Percentiles rank a stretch among this genome's conserved stretches.
Evolutionary conservation across 2,113 vertebrate species (phyloP).

Genomic region (Symphodus melops): DNA sequence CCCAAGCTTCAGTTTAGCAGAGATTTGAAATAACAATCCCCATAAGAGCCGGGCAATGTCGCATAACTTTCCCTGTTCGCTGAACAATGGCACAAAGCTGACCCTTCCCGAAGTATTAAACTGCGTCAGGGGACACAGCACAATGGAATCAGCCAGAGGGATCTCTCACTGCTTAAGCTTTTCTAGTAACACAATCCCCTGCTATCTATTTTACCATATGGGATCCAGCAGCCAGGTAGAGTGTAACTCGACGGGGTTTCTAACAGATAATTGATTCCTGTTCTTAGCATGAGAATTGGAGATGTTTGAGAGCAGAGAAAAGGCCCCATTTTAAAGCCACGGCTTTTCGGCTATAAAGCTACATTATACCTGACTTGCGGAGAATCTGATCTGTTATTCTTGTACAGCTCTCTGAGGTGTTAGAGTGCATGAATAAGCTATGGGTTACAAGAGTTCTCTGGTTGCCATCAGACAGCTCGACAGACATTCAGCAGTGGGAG

Average conservation of each 20-base stretch:
- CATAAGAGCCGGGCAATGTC: conserved; percentile 58
- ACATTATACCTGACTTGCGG: conserved; percentile 71
- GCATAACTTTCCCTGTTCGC: conserved; percentile 70
- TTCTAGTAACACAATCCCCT: conserved; percentile 68
- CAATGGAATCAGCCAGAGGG: conserved; percentile 69
- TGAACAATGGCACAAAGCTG: conserved; percentile 68
- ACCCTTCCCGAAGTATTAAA: conserved; percentile 60
- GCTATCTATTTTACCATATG: conserved; percentile 68
- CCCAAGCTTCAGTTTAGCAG: conserved; percentile 75
- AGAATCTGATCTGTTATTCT: conserved; percentile 71
- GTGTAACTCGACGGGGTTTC: conserved; percentile 40
- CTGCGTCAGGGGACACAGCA: conserved; percentile 59
- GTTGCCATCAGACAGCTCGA: conserved; percentile 58
- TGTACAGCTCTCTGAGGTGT: conserved; percentile 68
- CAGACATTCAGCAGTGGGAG: conserved; percentile 40
- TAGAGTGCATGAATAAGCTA: conserved; percentile 75
- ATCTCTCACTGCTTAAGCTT: conserved; percentile 72
- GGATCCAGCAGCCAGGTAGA: conserved; percentile 58
- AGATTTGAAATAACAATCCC: conserved; percentile 78
- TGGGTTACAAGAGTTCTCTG: conserved; percentile 66
- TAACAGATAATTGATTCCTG: conserved; percentile 61
- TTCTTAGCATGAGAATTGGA: conserved; percentile 58
- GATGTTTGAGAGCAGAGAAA: conserved; percentile 46
- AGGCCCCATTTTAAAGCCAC: conserved; percentile 49
- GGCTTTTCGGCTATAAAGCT: conserved; percentile 58